phyloP scores from a whole-genome alignment of 1,140 invertebrate species.

The Pogonomyrmex californicus region DNA sequence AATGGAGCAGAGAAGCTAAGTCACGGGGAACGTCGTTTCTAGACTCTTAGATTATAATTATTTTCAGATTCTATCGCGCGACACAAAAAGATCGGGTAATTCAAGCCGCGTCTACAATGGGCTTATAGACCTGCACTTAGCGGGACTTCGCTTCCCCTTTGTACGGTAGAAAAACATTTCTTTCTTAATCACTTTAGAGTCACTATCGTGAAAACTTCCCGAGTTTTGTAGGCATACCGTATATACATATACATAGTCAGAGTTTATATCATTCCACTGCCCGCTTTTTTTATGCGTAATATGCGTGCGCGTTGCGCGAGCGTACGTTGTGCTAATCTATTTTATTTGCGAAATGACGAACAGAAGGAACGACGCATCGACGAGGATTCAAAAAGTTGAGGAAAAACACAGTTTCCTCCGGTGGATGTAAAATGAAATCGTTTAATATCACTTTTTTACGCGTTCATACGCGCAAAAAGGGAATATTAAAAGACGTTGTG shows the following conservation, averaged over 20 bases:
- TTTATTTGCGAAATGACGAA: conserved; percentile 21
- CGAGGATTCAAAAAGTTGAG: not conserved
- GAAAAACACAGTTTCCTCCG: not conserved
- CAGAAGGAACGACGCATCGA: not conserved
- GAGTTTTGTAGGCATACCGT: conserved; percentile 3
- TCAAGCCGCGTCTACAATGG: conserved; percentile 34
- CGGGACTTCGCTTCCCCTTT: not conserved
- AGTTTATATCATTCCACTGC: conserved; percentile 7
- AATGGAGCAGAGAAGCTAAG: conserved; percentile 7
- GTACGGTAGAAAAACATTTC: conserved; percentile 46
- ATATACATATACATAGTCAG: conserved; percentile 30
- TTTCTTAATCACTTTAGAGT: conserved; percentile 50
- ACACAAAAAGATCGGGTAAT: conserved; percentile 27
- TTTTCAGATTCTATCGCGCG: conserved; percentile 23
- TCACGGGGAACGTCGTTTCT: conserved; percentile 6
- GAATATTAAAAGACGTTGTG: not conserved
- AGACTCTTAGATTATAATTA: conserved; percentile 31
- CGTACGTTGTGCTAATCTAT: conserved; percentile 8
- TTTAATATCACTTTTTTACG: too few species aligned
- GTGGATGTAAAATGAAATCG: not conserved
- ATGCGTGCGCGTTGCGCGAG: not conserved
- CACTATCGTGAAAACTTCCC: conserved; percentile 12
- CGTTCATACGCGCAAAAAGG: not conserved
- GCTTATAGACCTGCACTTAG: conserved; percentile 37
- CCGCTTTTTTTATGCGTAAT: conserved; percentile 8